A percentile compares a stretch with the other conserved stretches of the same genome.
These are phyloP conservation scores for Apis florea DNA, from an alignment of 1,140 invertebrate species.

Conservation along the genomic window DNA sequence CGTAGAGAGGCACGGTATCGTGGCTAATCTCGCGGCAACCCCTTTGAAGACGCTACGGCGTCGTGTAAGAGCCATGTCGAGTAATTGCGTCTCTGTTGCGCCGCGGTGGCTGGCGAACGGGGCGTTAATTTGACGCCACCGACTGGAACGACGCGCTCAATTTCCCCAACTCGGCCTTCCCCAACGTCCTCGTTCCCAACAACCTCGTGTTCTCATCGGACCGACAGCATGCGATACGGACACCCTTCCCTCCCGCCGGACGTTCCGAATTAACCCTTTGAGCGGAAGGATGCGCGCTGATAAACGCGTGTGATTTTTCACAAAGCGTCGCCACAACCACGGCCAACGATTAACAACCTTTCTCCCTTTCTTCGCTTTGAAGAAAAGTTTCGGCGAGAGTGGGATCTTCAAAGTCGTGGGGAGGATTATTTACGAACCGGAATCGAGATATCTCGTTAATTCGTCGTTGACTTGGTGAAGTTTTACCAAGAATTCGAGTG, in stretches of 20 bases:
- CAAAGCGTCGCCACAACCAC: not conserved
- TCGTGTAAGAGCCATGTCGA: slow-evolving; percentile 70
- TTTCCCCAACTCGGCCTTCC: slow-evolving; percentile 69
- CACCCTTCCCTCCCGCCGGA: not conserved
- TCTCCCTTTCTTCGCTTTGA: not conserved
- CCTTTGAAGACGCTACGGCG: slow-evolving; percentile 68
- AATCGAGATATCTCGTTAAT: too few species aligned
- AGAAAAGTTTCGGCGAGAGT: too few species aligned
- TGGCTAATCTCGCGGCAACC: slow-evolving; percentile 40
- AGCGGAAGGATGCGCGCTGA: slow-evolving; percentile 25
- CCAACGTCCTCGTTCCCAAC: slow-evolving; percentile 66
- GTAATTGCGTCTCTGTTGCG: slow-evolving; percentile 73
- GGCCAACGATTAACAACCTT: too few species aligned
- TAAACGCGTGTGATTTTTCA: slow-evolving; percentile 39
- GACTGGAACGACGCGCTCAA: slow-evolving; percentile 73
- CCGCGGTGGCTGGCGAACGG: slow-evolving; percentile 45
- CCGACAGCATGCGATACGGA: not conserved
- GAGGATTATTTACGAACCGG: too few species aligned
- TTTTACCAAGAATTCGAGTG: too few species aligned
- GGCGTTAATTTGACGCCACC: slow-evolving; percentile 76
- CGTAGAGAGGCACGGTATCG: slow-evolving; percentile 32
- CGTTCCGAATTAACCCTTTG: slow-evolving; percentile 47
- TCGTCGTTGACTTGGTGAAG: too few species aligned
- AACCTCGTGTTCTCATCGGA: slow-evolving; percentile 36
- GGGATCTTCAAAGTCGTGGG: too few species aligned